Evolutionary conservation across 1,140 invertebrate species (phyloP).

Genomic region (Drosophila kikkawai): DNA sequence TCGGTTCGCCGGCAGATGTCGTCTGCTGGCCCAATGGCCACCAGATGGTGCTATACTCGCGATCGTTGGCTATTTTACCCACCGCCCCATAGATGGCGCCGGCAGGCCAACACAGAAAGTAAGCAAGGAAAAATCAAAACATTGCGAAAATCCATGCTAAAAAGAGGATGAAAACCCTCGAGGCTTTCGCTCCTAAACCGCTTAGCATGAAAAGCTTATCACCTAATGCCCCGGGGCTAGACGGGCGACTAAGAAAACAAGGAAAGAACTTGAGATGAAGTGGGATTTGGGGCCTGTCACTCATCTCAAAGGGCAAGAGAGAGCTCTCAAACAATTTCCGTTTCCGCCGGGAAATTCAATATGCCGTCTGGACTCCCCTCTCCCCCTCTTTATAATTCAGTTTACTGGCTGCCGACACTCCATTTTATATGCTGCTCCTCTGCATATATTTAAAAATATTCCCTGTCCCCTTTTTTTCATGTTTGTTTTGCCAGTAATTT

Average conservation of each 20-base stretch:
- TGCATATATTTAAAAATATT: constrained; percentile 36
- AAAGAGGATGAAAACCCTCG: not conserved
- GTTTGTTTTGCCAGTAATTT: constrained; percentile 4
- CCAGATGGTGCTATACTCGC: constrained; percentile 45
- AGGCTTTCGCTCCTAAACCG: constrained; percentile 11
- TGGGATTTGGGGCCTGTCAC: constrained; percentile 14
- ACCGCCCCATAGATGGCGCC: constrained; percentile 36
- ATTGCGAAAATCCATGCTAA: not conserved
- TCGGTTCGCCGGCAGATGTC: constrained; percentile 45
- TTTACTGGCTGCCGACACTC: constrained; percentile 9
- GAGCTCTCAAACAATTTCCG: constrained; percentile 29
- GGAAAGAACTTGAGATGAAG: constrained; percentile 16
- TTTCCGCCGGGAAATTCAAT: constrained; percentile 48
- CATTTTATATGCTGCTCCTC: constrained; percentile 6
- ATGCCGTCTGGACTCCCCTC: constrained; percentile 11
- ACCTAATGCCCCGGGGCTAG: constrained; percentile 20
- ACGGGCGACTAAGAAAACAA: constrained; percentile 11
- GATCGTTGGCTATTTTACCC: not conserved
- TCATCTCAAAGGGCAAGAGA: constrained; percentile 24
- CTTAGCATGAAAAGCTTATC: constrained; percentile 32
- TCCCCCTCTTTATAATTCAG: not conserved
- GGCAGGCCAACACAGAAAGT: constrained; percentile 10
- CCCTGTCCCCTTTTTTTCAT: constrained; percentile 26
- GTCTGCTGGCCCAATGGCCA: not conserved
- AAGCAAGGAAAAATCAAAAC: constrained; percentile 22